Conservation (phyloP, 2,113 vertebrate species). For the Antechinus stuartii region DNA sequence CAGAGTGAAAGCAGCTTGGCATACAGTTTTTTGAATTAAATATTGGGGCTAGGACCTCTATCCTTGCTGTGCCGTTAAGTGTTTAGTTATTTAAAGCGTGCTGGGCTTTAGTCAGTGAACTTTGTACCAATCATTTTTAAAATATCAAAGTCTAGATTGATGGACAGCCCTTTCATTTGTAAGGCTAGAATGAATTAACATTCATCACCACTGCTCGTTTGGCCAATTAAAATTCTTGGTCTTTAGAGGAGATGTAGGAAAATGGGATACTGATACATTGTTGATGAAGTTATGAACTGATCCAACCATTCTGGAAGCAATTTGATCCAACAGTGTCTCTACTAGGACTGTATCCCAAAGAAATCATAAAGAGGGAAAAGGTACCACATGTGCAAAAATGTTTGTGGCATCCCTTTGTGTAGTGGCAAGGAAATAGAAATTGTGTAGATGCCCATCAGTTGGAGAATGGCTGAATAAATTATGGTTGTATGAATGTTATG, state of each 20-base stretch:
- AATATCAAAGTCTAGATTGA: neutral
- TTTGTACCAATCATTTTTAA: neutral
- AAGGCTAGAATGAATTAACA: neutral
- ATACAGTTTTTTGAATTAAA: slow-evolving; percentile 42
- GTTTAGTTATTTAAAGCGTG: slow-evolving; percentile 19
- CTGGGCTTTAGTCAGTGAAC: neutral
- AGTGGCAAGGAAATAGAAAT: no score
- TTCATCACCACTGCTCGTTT: neutral
- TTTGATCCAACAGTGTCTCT: no score
- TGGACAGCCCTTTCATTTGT: neutral
- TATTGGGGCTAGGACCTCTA: slow-evolving; percentile 33
- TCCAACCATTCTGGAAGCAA: no score
- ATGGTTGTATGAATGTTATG: no score
- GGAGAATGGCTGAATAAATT: no score
- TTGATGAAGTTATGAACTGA: no score
- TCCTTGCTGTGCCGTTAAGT: slow-evolving; percentile 8
- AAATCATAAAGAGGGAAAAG: no score
- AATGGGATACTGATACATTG: no score
- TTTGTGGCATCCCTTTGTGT: no score
- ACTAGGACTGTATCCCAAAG: no score
- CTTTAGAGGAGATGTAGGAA: neutral
- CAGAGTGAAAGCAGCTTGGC: neutral
- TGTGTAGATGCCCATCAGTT: no score
- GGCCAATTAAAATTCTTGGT: neutral
- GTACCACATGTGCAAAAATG: no score